These are phyloP conservation scores for Mimachlamys varia DNA, from an alignment of 2,888 invertebrate genomes.

Conservation along the genomic window DNA sequence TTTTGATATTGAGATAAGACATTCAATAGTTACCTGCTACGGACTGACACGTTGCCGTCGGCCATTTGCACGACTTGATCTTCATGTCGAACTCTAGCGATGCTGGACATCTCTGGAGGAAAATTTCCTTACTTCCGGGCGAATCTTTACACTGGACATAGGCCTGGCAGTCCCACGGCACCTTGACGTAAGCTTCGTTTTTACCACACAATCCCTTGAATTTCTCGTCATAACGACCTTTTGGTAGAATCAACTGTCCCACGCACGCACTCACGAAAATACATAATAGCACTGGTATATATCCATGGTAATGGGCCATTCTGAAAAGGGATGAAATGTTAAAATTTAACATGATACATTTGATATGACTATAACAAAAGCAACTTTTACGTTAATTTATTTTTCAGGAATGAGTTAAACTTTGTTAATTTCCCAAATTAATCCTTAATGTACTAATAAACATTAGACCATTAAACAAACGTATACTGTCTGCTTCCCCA, in stretches of 20 bases:
- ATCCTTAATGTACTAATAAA: neutral
- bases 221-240: constrained; percentile 24
- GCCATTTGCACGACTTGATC: constrained; percentile 63
- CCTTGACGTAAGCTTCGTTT: constrained; percentile 60
- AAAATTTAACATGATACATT: neutral
- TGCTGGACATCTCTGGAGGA: constrained; percentile 63
- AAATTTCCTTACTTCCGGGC: constrained; percentile 55
- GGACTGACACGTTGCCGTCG: constrained; percentile 59
- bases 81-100: constrained; percentile 60
- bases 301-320: neutral
- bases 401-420: neutral
- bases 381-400: too few species aligned
- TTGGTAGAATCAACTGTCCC: constrained; percentile 10
- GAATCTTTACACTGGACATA: constrained; percentile 61
- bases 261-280: neutral
- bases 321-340: neutral
- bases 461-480: neutral
- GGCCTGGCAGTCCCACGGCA: constrained; percentile 66
- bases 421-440: neutral
- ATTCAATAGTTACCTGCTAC: constrained; percentile 56
- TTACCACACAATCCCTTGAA: constrained; percentile 56
- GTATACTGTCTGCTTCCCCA: neutral
- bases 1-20: too few species aligned
- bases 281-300: neutral
- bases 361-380: too few species aligned